Evolutionary conservation across 2,797 vertebrate species (phyloP), one percentile per base, ranked within the genome.

Genomic region (Sebastes vulpes): DNA sequence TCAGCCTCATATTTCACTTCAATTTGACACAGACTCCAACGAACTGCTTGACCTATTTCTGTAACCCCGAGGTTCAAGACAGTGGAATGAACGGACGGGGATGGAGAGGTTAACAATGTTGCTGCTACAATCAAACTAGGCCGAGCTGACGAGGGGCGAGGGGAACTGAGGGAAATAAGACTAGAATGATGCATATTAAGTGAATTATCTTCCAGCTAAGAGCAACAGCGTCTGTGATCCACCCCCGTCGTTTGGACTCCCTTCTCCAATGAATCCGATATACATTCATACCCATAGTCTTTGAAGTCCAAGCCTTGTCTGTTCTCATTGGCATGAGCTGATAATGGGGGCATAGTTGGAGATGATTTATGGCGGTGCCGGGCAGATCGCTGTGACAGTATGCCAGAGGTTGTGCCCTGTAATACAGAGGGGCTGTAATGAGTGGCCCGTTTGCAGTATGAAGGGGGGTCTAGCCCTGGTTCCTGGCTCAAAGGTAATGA

Each of bases 11-110:
- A 85, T 85, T 87, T 84, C 65, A 79, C 53, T 85, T 84, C 70
- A 77, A 77, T 92, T 89, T 86, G 73, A 90, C 77, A 86, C 46
- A 69, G 82, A 81, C 79, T 81, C 69, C 65, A 26, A 77, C 75
- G 72, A 87, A 76, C 75, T 82, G 79, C 70, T 84, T 89, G 90
- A 91, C 89, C 89, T 73, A 90, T 77, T 93, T 94, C 72, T 71
- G 21, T 72, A 89, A 85, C 78, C 77, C 85, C 1, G 25, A 78
- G 79, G 79, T 84, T 80, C 32, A 86, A 64, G 70, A 52, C 73
- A 72, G 82, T 66, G 67, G 75, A 87, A 86, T 58, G 31, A 70
- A 78, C 38, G 58, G 77, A 72, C 10, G 6, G 59, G 46, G 42
- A 73, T 25, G 65, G 42, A 80, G 82, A 87, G 82, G 83, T 79